Evolutionary conservation across 1,140 invertebrate genomes (phyloP).

Genomic region (Trissolcus basalis): DNA sequence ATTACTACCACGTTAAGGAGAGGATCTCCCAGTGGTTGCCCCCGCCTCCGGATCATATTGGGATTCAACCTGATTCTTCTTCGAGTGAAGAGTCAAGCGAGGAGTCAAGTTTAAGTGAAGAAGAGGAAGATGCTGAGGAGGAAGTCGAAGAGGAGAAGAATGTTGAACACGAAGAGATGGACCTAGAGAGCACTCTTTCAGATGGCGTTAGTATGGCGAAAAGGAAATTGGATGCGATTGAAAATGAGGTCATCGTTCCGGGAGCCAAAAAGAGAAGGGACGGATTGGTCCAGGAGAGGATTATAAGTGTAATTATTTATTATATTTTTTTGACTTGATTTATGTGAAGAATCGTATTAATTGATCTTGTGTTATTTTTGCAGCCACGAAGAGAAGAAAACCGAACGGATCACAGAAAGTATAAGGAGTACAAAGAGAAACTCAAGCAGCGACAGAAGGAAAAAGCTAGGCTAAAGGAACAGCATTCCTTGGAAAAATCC

Average conservation of each 20-base stretch:
- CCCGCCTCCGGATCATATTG: slow-evolving; percentile 79
- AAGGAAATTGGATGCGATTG: slow-evolving; percentile 22
- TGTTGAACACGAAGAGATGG: slow-evolving; percentile 53
- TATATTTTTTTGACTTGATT: background rate
- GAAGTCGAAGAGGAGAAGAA: slow-evolving; percentile 62
- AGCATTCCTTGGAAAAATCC: slow-evolving; percentile 72
- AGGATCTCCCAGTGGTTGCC: slow-evolving; percentile 92
- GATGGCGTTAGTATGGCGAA: slow-evolving; percentile 32
- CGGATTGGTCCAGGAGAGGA: slow-evolving; percentile 81
- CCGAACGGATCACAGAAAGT: slow-evolving; percentile 82
- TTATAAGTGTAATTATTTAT: slow-evolving; percentile 81
- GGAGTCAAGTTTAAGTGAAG: slow-evolving; percentile 74
- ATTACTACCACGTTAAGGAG: slow-evolving; percentile 93
- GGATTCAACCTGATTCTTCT: slow-evolving; percentile 73
- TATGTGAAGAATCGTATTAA: background rate
- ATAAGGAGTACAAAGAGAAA: slow-evolving; percentile 88
- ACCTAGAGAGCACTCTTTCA: slow-evolving; percentile 42
- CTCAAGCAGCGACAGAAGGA: slow-evolving; percentile 81
- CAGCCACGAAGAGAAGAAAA: slow-evolving; percentile 87
- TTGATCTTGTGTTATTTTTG: slow-evolving; percentile 38
- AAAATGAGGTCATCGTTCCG: slow-evolving; percentile 29
- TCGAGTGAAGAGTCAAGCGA: slow-evolving; percentile 74
- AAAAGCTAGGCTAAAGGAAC: slow-evolving; percentile 74
- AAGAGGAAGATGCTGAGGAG: slow-evolving; percentile 76
- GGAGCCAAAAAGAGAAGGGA: slow-evolving; percentile 73